Evolutionary conservation across 2,113 vertebrate genomes (phyloP), one percentile per base, ranked within the genome.

Genomic region (Anser brachyrhynchus): DNA sequence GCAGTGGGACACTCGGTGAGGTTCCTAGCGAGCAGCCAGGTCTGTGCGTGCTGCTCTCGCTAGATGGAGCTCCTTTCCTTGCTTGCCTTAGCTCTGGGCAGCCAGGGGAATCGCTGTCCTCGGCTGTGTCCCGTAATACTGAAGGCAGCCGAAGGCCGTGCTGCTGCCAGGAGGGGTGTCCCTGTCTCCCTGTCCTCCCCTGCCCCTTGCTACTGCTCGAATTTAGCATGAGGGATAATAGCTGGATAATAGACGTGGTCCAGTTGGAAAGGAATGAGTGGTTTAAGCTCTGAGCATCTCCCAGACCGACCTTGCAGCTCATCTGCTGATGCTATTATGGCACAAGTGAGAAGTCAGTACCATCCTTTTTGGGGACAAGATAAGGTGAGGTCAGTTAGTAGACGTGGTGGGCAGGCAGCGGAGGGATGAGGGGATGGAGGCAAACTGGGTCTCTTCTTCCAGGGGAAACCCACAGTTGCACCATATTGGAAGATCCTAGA

Each of bases 1-100:
- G 1, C 44, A 22, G 3, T 6, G 13, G 37, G 51, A 28, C 29
- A 13, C 11, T 7, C 23, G 26, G 22, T 33, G 12, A 29, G 22
- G 26, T 55, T 58, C 64, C 20, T 16, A 10, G 67, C 35, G 31
- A 17, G 13, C 0, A 0, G 46, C 13, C 0, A 3, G 0, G 5
- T n/a, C 7, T 31, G 43, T 73, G 39, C 41, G 55, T 39, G 21
- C 2, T 71, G 0, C 6, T 23, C 41, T 74, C 65, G 15, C 1
- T 1, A 81, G 37, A 64, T 78, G 52, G 74, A 91, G 75, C 57
- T 87, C 26, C 41, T 54, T 33, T 80, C 21, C 35, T 65, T 73
- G 39, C 31, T 57, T 26, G 51, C 14, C 12, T 65, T 4, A 3
- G 1, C 4, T 14, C 15, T 17, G 16, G 13, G 22, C 26, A 19